Percentiles rank a stretch among this genome's conserved stretches.
These are phyloP conservation scores for Tricholaema leucomelas DNA, from an alignment of 2,113 vertebrate genomes.

Conservation along the genomic window DNA sequence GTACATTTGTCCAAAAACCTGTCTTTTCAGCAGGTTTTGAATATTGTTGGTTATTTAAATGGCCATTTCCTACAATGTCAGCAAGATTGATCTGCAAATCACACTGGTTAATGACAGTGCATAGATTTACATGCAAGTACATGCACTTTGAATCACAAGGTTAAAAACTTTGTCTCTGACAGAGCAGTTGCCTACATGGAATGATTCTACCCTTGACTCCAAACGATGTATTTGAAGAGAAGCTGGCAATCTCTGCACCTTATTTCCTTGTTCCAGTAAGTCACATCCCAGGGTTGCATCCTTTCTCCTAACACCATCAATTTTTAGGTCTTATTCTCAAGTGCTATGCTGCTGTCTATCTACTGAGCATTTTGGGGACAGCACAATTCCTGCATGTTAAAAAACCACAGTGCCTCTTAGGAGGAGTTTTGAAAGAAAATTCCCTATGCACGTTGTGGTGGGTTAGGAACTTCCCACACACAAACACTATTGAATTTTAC, in stretches of 20 bases:
- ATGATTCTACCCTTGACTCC: neutral
- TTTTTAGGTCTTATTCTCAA: neutral
- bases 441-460: neutral
- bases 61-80: neutral
- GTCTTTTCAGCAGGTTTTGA: neutral
- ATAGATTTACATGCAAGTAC: neutral
- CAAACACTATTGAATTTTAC: too few species aligned
- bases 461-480: too few species aligned
- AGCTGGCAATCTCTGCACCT: neutral
- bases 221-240: neutral
- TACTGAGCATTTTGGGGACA: neutral
- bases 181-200: neutral
- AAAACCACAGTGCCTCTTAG: neutral
- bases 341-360: neutral
- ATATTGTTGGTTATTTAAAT: neutral
- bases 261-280: neutral
- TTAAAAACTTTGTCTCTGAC: neutral
- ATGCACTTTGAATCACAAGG: neutral
- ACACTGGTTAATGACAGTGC: neutral
- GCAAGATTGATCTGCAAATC: neutral
- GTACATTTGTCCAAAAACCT: neutral
- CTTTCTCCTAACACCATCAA: neutral
- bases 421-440: neutral
- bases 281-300: neutral
- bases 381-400: neutral